Evolutionary conservation across 2,797 vertebrate genomes (phyloP).

Genomic region (Linurgus olivaceus): DNA sequence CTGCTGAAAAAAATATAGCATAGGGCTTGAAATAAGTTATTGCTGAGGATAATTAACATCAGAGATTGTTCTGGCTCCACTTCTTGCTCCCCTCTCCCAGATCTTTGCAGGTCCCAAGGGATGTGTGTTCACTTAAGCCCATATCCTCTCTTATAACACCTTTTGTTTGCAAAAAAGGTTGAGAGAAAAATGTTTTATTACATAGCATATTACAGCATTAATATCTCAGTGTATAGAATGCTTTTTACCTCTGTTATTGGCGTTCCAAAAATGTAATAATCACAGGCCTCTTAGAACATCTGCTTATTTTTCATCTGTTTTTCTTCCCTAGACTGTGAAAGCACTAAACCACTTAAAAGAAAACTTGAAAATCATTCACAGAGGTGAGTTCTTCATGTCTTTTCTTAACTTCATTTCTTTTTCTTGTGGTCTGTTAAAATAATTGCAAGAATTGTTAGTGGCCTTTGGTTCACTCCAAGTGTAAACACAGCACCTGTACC

Average conservation of each 20-base stretch:
- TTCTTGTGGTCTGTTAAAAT: neutral
- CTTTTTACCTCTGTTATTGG: neutral
- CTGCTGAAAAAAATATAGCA: neutral
- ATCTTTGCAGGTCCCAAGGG: neutral
- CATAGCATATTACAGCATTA: neutral
- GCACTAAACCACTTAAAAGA: constrained; percentile 99
- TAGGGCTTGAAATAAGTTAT: neutral
- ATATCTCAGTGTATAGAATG: neutral
- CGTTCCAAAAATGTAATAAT: neutral
- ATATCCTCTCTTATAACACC: neutral
- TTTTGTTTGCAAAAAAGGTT: neutral
- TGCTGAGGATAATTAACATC: neutral
- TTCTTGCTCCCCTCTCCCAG: neutral
- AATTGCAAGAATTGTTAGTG: neutral
- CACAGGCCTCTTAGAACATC: neutral
- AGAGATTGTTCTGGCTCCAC: neutral
- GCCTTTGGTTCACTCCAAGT: neutral
- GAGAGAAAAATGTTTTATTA: neutral
- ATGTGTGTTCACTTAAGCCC: neutral
- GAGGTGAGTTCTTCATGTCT: constrained; percentile 81
- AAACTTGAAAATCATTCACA: constrained; percentile 99
- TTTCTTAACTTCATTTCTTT: constrained; percentile 50
- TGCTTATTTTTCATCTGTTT: neutral
- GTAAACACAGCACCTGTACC: neutral
- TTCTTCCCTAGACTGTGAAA: constrained; percentile 92